Evolutionary conservation across 2,113 vertebrate species (phyloP).

Genomic region (Neolamprologus falcicula): DNA sequence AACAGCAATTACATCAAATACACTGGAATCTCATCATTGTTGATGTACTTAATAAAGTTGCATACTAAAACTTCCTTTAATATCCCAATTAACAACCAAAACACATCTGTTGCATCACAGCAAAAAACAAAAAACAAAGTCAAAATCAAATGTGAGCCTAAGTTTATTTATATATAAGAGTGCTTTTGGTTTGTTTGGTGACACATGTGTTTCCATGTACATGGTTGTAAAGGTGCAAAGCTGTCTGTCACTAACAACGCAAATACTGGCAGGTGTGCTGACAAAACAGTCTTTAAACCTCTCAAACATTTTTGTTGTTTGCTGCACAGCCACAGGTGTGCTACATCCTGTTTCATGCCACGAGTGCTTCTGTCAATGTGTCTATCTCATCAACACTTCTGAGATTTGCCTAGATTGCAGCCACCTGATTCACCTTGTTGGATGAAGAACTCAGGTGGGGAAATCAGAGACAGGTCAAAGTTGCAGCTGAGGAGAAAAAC

Average conservation of each 20-base stretch:
- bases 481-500: not conserved
- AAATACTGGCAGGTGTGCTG: slow-evolving; percentile 9
- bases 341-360: not conserved
- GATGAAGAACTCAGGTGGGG: not conserved
- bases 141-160: not conserved
- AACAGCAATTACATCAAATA: not conserved
- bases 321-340: slow-evolving; percentile 30
- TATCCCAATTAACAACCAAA: not conserved
- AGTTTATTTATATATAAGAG: not conserved
- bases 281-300: slow-evolving; percentile 14
- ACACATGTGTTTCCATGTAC: not conserved
- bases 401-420: not conserved
- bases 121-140: not conserved
- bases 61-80: not conserved
- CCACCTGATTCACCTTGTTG: not conserved
- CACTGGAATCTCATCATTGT: not conserved
- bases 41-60: not conserved
- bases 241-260: not conserved
- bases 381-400: not conserved
- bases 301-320: slow-evolving; percentile 1
- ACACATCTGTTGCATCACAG: not conserved
- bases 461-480: not conserved
- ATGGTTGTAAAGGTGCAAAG: not conserved
- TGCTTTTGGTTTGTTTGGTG: not conserved
- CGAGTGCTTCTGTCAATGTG: not conserved